phyloP scores from a whole-genome alignment of 2,888 invertebrate species.

The Tinea pellionella region DNA sequence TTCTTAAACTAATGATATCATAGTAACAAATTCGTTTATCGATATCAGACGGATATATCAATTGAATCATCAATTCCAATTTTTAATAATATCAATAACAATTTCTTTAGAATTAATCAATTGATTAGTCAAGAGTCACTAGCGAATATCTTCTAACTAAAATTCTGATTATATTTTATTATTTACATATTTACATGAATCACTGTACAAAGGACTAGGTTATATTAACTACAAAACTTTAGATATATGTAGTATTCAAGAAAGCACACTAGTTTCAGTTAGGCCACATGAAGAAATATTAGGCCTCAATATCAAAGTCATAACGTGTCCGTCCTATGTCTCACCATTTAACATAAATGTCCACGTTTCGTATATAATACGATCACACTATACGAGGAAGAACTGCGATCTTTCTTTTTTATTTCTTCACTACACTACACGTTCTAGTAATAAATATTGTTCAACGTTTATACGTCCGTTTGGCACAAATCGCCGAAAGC shows the following conservation, averaged over 20 bases:
- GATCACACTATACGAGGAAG: slow-evolving; percentile 31
- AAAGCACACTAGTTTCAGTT: not conserved
- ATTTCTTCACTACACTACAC: slow-evolving; percentile 35
- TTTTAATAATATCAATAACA: not conserved
- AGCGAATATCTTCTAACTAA: not conserved
- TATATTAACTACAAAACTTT: slow-evolving; percentile 32
- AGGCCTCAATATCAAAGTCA: not conserved
- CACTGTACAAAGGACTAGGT: slow-evolving; percentile 56
- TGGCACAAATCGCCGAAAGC: slow-evolving; percentile 66
- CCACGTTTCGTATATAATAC: not conserved
- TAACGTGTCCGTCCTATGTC: not conserved
- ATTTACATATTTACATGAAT: slow-evolving; percentile 48
- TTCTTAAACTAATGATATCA: slow-evolving; percentile 57
- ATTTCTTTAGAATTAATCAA: not conserved
- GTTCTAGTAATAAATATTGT: not conserved
- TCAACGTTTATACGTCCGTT: slow-evolving; percentile 57
- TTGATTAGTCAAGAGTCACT: not conserved
- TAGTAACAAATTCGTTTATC: slow-evolving; percentile 39
- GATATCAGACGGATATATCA: slow-evolving; percentile 62
- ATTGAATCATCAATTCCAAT: slow-evolving; percentile 60
- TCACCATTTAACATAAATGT: not conserved
- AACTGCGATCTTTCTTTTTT: slow-evolving; percentile 38
- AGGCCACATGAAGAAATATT: slow-evolving; percentile 1
- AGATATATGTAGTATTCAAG: slow-evolving; percentile 20
- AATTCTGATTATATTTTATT: not conserved